phyloP scores from a whole-genome alignment of 1,140 invertebrate species.

The Drosophila nigrodunni region DNA sequence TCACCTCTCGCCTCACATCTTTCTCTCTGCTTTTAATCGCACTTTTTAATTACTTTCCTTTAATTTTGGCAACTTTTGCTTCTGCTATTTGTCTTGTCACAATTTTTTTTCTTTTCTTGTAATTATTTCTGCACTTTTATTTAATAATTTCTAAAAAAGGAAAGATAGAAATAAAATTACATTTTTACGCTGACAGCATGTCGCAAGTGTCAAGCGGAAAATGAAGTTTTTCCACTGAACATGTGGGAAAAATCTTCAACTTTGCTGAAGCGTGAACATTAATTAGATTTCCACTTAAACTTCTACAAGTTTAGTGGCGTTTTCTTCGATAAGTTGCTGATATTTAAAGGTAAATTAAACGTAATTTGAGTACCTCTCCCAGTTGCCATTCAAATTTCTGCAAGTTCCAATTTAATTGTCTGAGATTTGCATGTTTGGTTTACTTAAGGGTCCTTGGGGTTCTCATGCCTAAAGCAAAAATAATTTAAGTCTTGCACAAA shows the following conservation, averaged over 20 bases:
- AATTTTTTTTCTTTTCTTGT: slow-evolving; percentile 26
- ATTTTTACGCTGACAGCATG: slow-evolving; percentile 24
- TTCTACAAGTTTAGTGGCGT: not conserved
- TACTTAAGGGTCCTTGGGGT: slow-evolving; percentile 57
- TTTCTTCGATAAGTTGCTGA: not conserved
- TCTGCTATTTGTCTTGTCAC: slow-evolving; percentile 49
- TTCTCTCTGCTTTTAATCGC: slow-evolving; percentile 48
- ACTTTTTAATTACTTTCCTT: slow-evolving; percentile 83
- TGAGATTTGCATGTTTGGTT: slow-evolving; percentile 38
- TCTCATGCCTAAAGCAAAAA: slow-evolving; percentile 16
- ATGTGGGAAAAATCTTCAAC: not conserved
- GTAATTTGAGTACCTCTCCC: not conserved
- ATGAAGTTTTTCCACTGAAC: not conserved
- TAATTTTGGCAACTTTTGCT: slow-evolving; percentile 71
- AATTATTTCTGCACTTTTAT: slow-evolving; percentile 75
- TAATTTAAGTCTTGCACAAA: slow-evolving; percentile 53
- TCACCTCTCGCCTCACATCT: slow-evolving; percentile 4
- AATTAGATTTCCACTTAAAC: not conserved
- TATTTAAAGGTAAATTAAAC: not conserved
- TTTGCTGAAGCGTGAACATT: not conserved
- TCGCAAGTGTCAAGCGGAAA: slow-evolving; percentile 48
- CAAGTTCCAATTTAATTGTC: slow-evolving; percentile 15
- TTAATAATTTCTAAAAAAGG: slow-evolving; percentile 58
- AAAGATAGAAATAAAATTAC: slow-evolving; percentile 44
- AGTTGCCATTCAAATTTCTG: slow-evolving; percentile 10